Evolutionary conservation across 2,113 vertebrate genomes (phyloP).

Genomic region (Etheostoma spectabile): DNA sequence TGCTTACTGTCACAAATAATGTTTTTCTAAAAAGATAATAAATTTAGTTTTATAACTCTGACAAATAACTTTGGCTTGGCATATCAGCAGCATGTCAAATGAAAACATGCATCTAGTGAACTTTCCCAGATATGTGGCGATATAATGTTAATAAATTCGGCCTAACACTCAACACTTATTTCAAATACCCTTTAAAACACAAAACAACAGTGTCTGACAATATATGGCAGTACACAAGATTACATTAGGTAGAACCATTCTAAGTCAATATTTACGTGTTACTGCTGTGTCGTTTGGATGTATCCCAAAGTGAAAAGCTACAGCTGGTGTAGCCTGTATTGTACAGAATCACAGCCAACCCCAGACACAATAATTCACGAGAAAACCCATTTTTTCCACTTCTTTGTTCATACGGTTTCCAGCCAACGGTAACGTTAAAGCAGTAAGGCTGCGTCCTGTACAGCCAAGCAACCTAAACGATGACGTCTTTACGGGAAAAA

Average conservation of each 20-base stretch:
- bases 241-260: no score
- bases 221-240: background rate
- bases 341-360: background rate
- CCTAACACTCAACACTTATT: background rate
- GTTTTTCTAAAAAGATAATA: background rate
- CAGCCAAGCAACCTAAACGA: background rate
- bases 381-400: background rate
- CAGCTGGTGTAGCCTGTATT: background rate
- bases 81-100: background rate
- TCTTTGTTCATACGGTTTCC: background rate
- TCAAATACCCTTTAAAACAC: background rate
- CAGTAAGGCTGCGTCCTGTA: background rate
- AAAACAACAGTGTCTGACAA: background rate
- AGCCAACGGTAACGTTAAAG: background rate
- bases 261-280: background rate
- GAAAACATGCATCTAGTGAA: background rate
- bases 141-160: background rate
- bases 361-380: no score
- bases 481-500: background rate
- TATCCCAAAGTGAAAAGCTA: background rate
- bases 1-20: background rate
- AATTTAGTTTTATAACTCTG: background rate
- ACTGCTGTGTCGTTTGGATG: background rate
- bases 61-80: background rate
- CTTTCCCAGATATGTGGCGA: no score